Base-by-base conservation (phyloP, 2,113 vertebrate species). In the Hirundichthys speculiger region DNA sequence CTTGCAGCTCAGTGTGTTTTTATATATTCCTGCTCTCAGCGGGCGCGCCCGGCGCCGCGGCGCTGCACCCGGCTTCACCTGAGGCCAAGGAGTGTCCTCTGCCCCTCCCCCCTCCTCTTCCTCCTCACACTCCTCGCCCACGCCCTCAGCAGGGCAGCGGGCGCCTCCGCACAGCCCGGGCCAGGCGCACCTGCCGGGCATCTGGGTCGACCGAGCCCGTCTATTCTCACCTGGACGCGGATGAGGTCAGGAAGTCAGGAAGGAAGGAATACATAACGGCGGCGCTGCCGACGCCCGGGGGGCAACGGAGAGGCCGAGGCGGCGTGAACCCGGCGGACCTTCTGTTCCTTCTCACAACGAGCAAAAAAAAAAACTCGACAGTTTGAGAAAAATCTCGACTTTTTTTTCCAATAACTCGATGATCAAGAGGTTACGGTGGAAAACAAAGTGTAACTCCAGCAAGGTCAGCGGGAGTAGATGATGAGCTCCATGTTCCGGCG, bases 71-170 rank as follows among this genome's bases (percentile, higher is more conserved):
- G 11, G 57, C 63, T 84, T 78, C 80, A 80, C 87, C 85, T 76
- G 76, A 82, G 78, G 85, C 85, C 77, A 84, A 87, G 86, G 88
- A 88, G 86, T 82, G 86, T 88, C 88, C 86, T 89, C 79, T 80
- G n/a, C n/a, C n/a, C n/a, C n/a, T n/a, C n/a, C n/a, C n/a, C n/a
- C n/a, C n/a, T n/a, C n/a, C 75, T 81, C 85, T 64, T 76, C 74
- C 83, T 73, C 80, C 61, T 73, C n/a, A n/a, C n/a, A n/a, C n/a
- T n/a, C n/a, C n/a, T n/a, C 78, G 75, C 86, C 88, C 84, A 82
- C 84, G 61, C 75, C 73, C 71, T 59, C 79, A 55, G 82, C 73
- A 14, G 75, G 79, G 64, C 66, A 55, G 75, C 77, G 72, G 76
- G 73, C 60, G 65, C 82, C 84, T 85, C 79, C 62, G 51, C 74